Base-by-base conservation (phyloP, 2,797 vertebrate genomes). In the Tapirus indicus region DNA sequence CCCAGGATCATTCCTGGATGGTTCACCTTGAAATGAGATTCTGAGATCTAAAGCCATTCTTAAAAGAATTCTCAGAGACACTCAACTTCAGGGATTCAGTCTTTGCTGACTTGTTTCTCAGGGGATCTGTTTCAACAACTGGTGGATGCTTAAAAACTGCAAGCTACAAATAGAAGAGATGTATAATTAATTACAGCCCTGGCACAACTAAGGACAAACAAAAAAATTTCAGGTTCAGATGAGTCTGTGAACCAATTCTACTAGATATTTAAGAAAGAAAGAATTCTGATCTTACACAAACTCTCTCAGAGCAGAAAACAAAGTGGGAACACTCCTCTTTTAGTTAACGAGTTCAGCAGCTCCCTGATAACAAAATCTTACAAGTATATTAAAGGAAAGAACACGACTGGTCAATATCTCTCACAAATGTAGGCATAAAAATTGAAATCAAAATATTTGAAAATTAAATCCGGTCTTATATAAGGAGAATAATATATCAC, bases 11-110 rank as follows among this genome's bases (percentile, higher is more conserved):
- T 44, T 89, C 27, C 17, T 16, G 2, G 41, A 41, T 35, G 23
- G 18, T 88, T 95, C 68, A 20, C 2, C 18, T 13, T 9, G 71
- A 80, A 32, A 75, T 27, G 69, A 54, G 20, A 7, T 82, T 83
- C 68, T 62, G 62, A 41, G 49, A n/a, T 78, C 49, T 84, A 49
- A 85, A 96, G 79, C 41, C 84, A 96, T 96, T 79, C 35, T 92
- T 88, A 13, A 17, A 35, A 62, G 18, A 88, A 54, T 72, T 88
- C 56, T 91, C 52, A 62, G 79, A 56, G 3, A 64, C 32, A 47
- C 7, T 29, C 32, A 62, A 27, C 41, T 38, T 86, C 23, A 17
- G 35, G 35, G 20, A 35, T 90, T 88, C 49, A 32, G 11, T 12
- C 2, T 80, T 32, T 52, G 7, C 21, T 69, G 23, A 72, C 14